These are phyloP conservation scores for Andrena hattorfiana DNA, from an alignment of 2,888 invertebrate species.

Conservation along the genomic window DNA sequence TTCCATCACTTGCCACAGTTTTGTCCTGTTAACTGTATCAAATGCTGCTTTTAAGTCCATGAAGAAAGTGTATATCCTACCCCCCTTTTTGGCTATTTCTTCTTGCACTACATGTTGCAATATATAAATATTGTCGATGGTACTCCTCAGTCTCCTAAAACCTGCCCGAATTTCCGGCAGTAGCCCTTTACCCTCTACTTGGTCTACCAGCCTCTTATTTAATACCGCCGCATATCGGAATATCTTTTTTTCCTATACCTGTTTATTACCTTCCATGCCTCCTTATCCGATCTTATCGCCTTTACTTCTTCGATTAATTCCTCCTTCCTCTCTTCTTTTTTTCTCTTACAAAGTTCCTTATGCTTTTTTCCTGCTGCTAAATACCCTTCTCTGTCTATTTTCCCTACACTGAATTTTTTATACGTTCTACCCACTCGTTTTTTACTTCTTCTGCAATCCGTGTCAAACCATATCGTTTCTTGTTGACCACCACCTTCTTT, in stretches of 20 bases:
- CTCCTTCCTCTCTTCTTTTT: too few species aligned
- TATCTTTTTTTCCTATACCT: neutral
- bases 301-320: too few species aligned
- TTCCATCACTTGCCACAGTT: neutral
- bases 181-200: neutral
- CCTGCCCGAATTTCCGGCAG: neutral
- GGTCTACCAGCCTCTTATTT: neutral
- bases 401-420: too few species aligned
- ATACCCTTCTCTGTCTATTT: too few species aligned
- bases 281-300: neutral
- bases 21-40: neutral
- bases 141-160: neutral
- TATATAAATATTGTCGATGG: neutral
- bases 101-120: neutral
- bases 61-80: neutral
- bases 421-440: too few species aligned
- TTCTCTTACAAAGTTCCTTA: too few species aligned
- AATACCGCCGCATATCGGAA: neutral
- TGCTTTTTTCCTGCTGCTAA: too few species aligned
- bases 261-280: neutral
- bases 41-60: conserved; percentile 8
- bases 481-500: too few species aligned
- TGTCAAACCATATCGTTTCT: too few species aligned
- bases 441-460: too few species aligned
- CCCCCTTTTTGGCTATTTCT: neutral